A percentile compares a stretch with the other conserved stretches of the same genome.
Evolutionary conservation across 2,113 vertebrate genomes (phyloP).

Genomic region (Zonotrichia leucophrys): DNA sequence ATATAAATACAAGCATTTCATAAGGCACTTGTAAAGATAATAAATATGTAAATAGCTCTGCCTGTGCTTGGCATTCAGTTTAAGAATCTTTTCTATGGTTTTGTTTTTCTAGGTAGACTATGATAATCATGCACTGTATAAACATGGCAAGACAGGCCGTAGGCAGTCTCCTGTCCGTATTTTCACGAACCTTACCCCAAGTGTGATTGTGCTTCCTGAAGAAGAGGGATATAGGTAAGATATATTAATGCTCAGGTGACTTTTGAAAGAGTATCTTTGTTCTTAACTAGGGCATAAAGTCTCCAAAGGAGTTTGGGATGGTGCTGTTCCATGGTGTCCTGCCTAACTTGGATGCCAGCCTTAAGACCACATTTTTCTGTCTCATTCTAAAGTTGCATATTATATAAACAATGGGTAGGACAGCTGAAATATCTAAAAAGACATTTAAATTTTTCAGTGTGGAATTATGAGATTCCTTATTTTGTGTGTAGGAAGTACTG

Average conservation of each 20-base stretch:
- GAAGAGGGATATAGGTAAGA: constrained; percentile 92
- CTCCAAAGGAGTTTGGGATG: background rate
- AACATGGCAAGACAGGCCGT: constrained; percentile 90
- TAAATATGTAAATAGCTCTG: background rate
- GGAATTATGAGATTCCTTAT: background rate
- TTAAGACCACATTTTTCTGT: background rate
- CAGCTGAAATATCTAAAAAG: background rate
- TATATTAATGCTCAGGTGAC: background rate
- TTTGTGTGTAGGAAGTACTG: background rate
- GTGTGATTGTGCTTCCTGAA: constrained; percentile 80
- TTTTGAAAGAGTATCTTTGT: background rate
- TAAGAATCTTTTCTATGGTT: background rate
- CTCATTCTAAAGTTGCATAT: background rate
- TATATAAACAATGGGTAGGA: background rate
- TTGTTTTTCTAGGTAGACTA: constrained; percentile 88
- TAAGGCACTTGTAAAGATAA: background rate
- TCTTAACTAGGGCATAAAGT: background rate
- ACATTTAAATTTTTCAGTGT: background rate
- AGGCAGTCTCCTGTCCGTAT: constrained; percentile 93
- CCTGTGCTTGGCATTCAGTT: background rate
- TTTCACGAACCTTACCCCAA: constrained; percentile 88
- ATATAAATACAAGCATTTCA: background rate
- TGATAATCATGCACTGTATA: constrained; percentile 94
- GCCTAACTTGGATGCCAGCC: background rate
- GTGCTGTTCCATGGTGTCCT: background rate